These are phyloP conservation scores for Pheosia tremula DNA, from an alignment of 2,888 invertebrate species.

Conservation along the genomic window DNA sequence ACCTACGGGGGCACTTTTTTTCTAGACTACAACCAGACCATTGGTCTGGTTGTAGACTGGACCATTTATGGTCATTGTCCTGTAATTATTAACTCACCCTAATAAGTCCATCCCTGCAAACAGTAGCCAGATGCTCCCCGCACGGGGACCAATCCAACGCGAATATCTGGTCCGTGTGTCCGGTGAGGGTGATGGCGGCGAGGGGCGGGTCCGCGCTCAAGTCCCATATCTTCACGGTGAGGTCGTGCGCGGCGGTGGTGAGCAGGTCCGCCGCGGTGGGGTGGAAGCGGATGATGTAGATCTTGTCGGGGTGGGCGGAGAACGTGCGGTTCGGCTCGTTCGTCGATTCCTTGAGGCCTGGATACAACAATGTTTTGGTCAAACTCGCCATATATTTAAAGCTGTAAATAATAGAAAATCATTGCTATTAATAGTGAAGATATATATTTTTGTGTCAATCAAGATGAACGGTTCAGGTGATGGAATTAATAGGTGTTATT, in stretches of 20 bases:
- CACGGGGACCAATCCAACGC: conserved; percentile 97
- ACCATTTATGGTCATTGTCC: too few species aligned
- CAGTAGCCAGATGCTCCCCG: conserved; percentile 93
- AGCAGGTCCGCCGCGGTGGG: conserved; percentile 94
- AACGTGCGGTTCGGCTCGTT: conserved; percentile 87
- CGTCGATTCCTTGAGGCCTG: conserved; percentile 89
- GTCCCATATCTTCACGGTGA: conserved; percentile 95
- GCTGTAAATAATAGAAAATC: too few species aligned
- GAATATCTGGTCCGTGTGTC: conserved; percentile 95
- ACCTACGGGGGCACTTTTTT: too few species aligned
- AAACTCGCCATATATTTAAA: too few species aligned
- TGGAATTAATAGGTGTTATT: too few species aligned
- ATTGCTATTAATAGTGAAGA: too few species aligned
- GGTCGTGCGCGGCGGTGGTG: conserved; percentile 95
- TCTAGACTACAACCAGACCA: too few species aligned
- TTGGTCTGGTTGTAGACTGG: too few species aligned
- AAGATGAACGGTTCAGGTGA: too few species aligned
- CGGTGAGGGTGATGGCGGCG: conserved; percentile 85
- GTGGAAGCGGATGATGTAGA: conserved; percentile 94
- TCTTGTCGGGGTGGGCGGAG: conserved; percentile 94
- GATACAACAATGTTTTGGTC: too few species aligned
- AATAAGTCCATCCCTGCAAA: conserved; percentile 94
- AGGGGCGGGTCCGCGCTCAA: conserved; percentile 72
- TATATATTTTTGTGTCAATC: too few species aligned
- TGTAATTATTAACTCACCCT: conserved; percentile 62